Base-by-base conservation (phyloP, 1,140 invertebrate genomes). In the Pogonomyrmex californicus region DNA sequence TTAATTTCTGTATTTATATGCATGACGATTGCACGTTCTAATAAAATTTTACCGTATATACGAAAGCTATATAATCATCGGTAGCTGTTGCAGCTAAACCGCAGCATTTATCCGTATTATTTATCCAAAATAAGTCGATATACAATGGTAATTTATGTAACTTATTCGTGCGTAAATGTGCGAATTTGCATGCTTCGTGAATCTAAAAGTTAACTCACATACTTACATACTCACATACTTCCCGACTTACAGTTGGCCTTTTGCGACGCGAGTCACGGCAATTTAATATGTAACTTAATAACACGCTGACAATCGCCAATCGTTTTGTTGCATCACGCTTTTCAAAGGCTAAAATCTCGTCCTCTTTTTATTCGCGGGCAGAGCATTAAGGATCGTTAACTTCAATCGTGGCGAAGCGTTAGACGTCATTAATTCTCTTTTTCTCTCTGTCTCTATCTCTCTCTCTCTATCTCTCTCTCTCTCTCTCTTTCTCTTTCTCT, bases 271-370 rank as follows among this genome's bases (percentile, higher is more conserved):
- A 56, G 4, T 38, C 49, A 23, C 10, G 10, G 9, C 10, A 56
- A 56, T 41, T 73, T 23, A 56, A 14, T 12, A 56, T 38, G 17
- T 73, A 75, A 14, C 30, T 75, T 14, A 75, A 75, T 75, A 41
- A 58, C n/a, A 10, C 14, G 14, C 47, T 70, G 23, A 33, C 1
- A 9, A n/a, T 17, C 17, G 10, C 10, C 36, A 1, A 75, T 38
- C 10, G 5, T 75, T 68, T 66, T 23, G n/a, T 38, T 56, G 14
- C 36, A 23, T 6, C 9, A 6, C 14, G 0, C 36, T 58, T 75
- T 41, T 23, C n/a, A 54, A n/a, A 54, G 47, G 17, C 0, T 23
- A 71, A 73, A 44, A 1, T 41, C 70, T 56, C 51, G 10, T 6
- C 4, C 0, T 14, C 4, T 73, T 73, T 23, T 54, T 30, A 49